Conservation (phyloP, 2,888 invertebrate genomes). For the Mythimna ferrago region DNA sequence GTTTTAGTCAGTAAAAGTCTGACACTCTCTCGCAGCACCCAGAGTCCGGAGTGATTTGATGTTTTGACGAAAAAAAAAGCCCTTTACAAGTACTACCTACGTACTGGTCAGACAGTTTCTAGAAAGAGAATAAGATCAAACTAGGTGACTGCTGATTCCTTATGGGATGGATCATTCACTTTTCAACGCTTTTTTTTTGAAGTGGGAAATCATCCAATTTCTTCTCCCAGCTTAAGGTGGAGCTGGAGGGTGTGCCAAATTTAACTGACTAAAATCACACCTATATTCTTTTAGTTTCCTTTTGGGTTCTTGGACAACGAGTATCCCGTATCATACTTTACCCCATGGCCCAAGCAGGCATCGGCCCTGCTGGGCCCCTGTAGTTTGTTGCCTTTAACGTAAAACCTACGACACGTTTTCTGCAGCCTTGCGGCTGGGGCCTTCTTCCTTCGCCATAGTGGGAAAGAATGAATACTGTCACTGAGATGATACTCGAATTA, state of each 20-base stretch:
- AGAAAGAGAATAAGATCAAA: background rate
- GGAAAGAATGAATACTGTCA: background rate
- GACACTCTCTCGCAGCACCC: no score
- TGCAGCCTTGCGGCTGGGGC: background rate
- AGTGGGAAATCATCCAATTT: background rate
- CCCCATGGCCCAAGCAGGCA: no score
- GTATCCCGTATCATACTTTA: no score
- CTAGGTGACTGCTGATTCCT: background rate
- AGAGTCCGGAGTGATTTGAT: no score
- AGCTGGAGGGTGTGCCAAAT: no score
- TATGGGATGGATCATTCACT: background rate
- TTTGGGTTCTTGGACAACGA: no score
- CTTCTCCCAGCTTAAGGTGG: conserved; percentile 11
- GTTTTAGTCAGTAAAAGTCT: no score
- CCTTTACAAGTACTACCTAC: no score
- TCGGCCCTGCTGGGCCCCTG: background rate
- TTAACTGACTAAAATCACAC: no score
- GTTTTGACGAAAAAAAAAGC: no score
- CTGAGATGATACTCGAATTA: conserved; percentile 20
- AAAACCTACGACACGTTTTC: background rate
- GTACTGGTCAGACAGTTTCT: no score
- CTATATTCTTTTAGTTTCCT: no score
- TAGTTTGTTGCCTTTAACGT: background rate
- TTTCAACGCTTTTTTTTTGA: background rate
- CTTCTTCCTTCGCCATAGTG: conserved; percentile 4